Conservation (phyloP, 2,888 invertebrate species). For the Thera obeliscata region DNA sequence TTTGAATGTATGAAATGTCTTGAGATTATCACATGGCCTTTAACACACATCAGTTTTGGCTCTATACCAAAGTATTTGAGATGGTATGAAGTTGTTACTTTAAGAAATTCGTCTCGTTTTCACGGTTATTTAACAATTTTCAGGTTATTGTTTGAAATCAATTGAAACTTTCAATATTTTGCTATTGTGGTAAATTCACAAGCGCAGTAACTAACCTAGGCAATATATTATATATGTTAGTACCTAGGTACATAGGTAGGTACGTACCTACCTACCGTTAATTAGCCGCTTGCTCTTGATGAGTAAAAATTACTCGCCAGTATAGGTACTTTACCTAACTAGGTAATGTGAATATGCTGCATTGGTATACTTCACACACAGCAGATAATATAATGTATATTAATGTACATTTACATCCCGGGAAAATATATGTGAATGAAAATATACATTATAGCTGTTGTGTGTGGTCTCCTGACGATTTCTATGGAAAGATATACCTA, state of each 20-base stretch:
- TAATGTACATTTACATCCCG: too few relatives aligned
- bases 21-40: conserved; percentile 54
- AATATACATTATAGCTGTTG: too few relatives aligned
- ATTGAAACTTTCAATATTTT: background rate
- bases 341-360: too few relatives aligned
- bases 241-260: background rate
- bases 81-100: conserved; percentile 34
- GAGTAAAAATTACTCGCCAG: too few relatives aligned
- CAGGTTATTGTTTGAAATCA: background rate
- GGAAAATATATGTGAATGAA: too few relatives aligned
- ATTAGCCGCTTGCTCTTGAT: background rate
- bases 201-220: conserved; percentile 23
- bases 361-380: too few relatives aligned
- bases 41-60: conserved; percentile 53
- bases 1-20: conserved; percentile 44
- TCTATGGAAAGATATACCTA: too few relatives aligned
- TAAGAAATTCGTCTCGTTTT: conserved; percentile 31
- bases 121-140: conserved; percentile 28
- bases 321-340: too few relatives aligned
- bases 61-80: conserved; percentile 52
- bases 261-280: background rate
- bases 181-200: too few relatives aligned
- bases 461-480: too few relatives aligned
- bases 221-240: conserved; percentile 2
- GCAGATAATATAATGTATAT: too few relatives aligned